Base-by-base conservation (phyloP, 2,888 invertebrate genomes). In the Dinocampus coccinellae region DNA sequence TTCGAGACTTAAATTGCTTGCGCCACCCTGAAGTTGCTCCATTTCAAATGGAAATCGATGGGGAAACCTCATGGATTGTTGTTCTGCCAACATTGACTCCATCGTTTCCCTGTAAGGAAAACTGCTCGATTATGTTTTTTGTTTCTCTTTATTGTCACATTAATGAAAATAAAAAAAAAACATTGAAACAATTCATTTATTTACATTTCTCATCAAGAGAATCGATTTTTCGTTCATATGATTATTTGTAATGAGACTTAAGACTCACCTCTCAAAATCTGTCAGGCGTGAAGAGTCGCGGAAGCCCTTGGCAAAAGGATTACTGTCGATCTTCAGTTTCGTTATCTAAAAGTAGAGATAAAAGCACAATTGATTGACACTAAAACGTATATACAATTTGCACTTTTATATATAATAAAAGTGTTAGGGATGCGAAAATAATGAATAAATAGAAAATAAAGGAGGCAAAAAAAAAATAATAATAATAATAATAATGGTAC, bases 51-150 rank as follows among this genome's bases (percentile, higher is more conserved):
- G 93, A 42, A 94, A 93, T 64, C 94, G 91, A 79, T 94, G 89
- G 2, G 93, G 93, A 64, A 94, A 92, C 61, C 95, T 92, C 76
- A 95, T 90, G 80, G 95, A 92, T 80, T 95, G 94, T 88, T 95
- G 95, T 84, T 95, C 95, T 55, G 93, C 94, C 81, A 95, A 87
- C 93, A 96, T 94, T 67, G 93, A 93, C 88, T 96, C 96, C 95
- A 96, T 95, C 71, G 95, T 95, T 89, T 96, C 96, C 88, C 96
- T 95, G 92, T 82, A 87, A 86, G 87, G 86, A 80, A 84, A 86
- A 81, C 86, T 85, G 79, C 80, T 83, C 83, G 79, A 85, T 85
- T 85, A 85, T 83, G 83, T 76, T 76, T 75, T 73, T 73, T 71
- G 79, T 73, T 76, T 16, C 39, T 13, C 3, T 39, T 26, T n/a